Conservation (phyloP, 2,888 invertebrate genomes). For the Torymus tubicola region DNA sequence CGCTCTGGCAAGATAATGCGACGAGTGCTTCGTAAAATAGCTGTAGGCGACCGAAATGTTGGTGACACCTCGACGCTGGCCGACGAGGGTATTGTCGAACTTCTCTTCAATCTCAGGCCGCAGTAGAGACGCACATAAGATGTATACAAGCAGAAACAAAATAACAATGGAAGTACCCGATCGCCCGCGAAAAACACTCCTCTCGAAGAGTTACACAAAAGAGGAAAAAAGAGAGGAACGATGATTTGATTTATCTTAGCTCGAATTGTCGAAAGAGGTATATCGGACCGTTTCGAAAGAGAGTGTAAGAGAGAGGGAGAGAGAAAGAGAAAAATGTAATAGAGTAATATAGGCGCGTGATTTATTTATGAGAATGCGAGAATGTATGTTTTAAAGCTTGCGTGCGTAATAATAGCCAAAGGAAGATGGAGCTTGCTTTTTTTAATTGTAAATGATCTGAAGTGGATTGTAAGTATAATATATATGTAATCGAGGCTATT, state of each 20-base stretch:
- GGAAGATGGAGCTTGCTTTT: no score
- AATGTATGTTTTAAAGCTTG: background rate
- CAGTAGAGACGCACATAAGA: constrained; percentile 58
- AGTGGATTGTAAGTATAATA: no score
- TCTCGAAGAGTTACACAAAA: background rate
- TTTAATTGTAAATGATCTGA: no score
- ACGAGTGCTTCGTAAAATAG: constrained; percentile 94
- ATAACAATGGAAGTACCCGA: background rate
- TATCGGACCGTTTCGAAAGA: background rate
- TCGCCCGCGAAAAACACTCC: background rate
- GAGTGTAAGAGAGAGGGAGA: no score
- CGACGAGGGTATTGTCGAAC: constrained; percentile 91
- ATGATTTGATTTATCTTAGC: constrained; percentile 10
- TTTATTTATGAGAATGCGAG: constrained; percentile 3
- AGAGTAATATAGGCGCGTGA: background rate
- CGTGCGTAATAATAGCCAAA: no score
- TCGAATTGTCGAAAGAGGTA: background rate
- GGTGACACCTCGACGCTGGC: constrained; percentile 97
- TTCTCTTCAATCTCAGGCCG: constrained; percentile 86
- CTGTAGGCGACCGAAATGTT: constrained; percentile 90
- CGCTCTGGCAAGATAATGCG: constrained; percentile 99
- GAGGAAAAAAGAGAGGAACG: background rate
- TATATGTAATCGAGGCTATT: no score
- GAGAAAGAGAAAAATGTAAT: no score
- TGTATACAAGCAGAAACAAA: background rate